Base-by-base conservation (phyloP, 2,113 vertebrate species). In the Oxyura jamaicensis region DNA sequence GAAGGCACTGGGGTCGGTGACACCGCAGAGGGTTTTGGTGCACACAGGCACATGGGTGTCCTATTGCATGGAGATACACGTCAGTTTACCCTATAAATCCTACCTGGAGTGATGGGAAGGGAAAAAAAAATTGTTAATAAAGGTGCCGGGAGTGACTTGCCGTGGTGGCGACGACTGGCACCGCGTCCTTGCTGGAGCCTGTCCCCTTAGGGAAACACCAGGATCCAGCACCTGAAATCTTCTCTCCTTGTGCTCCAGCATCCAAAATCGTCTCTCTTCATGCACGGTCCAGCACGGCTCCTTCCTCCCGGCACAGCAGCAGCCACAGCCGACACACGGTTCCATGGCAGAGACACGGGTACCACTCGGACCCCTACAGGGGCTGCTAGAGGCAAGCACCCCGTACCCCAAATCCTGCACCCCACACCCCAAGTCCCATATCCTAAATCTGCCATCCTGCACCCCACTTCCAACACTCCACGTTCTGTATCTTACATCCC, bases 301-400 rank as follows among this genome's bases (percentile, higher is more conserved):
- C 5, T n/a, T 50, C 46, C 13, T 41, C 20, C 35, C 1, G 1
- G 55, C n/a, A 60, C 76, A 63, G 63, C 23, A 2, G 7, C 83
- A 62, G 29, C 2, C 2, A 46, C 25, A 56, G n/a, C 31, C 29
- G 14, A 23, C 9, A 23, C 1, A 0, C 1, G 0, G 41, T 26
- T 17, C 26, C 14, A 2, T 7, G 22, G 12, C 39, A 41, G 16
- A 65, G 26, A 41, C 35, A 26, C 13, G 62, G 17, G 36, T 11
- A 23, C 18, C 7, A 12, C 42, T 82, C 56, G n/a, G 7, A 5
- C 35, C 58, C 33, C 56, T 10, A 3, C 31, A 39, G 48, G 31
- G 11, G 3, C 10, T 52, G 42, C 42, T 56, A 39, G 4, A 8
- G 13, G n/a, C 41, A 22, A 82, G 20, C 3, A 36, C 31, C 56